Base-by-base conservation (phyloP, 2,888 invertebrate species). In the Ichneumoninae sp. region DNA sequence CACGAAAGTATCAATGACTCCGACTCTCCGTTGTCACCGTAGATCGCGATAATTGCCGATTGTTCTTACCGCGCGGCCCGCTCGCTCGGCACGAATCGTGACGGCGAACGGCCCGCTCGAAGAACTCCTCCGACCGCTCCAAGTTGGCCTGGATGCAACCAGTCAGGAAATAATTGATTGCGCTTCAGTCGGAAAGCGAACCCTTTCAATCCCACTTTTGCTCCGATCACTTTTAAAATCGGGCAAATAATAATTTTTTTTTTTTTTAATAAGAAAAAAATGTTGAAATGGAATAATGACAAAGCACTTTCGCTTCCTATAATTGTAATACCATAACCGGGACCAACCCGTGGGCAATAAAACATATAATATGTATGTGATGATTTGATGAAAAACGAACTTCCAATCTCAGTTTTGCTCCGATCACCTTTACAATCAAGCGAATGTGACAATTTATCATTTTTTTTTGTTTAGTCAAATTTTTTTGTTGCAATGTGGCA, bases 31-130 rank as follows among this genome's bases (percentile, higher is more conserved):
- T 19, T 36, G 65, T 65, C 75, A n/a, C 6, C 19, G 22, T 50
- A 33, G 65, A 65, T 65, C 47, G 63, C 50, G 65, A 75, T 75
- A 75, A 75, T 65, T 75, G 36, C 22, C 75, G 65, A 75, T 75
- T 75, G 75, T 75, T 75, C 50, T 47, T 65, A 33, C 30, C 74
- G 74, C 47, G 19, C n/a, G 47, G 33, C 19, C 44, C 63, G 50
- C 60, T 75, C 74, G 19, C 47, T 75, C 36, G 65, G 16, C 65
- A 65, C 75, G 16, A 65, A 65, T 63, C 36, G 75, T 47, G 65
- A 75, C 57, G 2, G 26, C 57, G 26, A 13, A 8, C 33, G 26
- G 7, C 36, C 33, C 1, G 36, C 1, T 44, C 19, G 36, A 22
- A 57, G 54, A 19, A 54, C 40, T 7, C 7, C 36, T 36, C 8